Conservation (phyloP, 2,113 vertebrate genomes). For the Charina bottae region DNA sequence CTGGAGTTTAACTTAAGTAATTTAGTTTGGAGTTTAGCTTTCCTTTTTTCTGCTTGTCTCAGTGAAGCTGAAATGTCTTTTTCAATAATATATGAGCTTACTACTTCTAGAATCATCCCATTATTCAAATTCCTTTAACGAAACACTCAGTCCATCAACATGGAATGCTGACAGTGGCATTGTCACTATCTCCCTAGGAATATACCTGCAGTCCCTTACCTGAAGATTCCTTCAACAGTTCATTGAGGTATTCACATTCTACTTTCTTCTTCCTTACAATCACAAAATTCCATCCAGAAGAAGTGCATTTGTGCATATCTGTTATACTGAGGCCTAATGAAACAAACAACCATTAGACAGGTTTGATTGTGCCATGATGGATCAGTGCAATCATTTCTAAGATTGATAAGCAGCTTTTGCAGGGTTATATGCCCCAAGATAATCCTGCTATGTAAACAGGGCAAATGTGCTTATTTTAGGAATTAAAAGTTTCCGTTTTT, state of each 20-base stretch:
- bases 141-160: background rate
- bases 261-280: constrained; percentile 32
- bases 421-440: background rate
- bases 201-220: constrained; percentile 60
- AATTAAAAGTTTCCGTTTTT: background rate
- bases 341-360: constrained; percentile 9
- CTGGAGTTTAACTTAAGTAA: too few relatives aligned
- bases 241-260: constrained; percentile 62
- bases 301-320: constrained; percentile 55
- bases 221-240: constrained; percentile 52
- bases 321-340: constrained; percentile 54
- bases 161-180: background rate
- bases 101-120: background rate
- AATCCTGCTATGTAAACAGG: background rate
- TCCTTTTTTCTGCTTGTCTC: too few relatives aligned
- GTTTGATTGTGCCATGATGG: background rate
- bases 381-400: background rate
- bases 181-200: background rate
- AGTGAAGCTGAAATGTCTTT: background rate
- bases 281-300: constrained; percentile 20
- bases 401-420: background rate
- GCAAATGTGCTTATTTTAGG: background rate
- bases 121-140: background rate
- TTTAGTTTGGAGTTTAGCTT: too few relatives aligned
- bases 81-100: background rate